Conservation (phyloP, 2,113 vertebrate genomes). For the Suncus etruscus region DNA sequence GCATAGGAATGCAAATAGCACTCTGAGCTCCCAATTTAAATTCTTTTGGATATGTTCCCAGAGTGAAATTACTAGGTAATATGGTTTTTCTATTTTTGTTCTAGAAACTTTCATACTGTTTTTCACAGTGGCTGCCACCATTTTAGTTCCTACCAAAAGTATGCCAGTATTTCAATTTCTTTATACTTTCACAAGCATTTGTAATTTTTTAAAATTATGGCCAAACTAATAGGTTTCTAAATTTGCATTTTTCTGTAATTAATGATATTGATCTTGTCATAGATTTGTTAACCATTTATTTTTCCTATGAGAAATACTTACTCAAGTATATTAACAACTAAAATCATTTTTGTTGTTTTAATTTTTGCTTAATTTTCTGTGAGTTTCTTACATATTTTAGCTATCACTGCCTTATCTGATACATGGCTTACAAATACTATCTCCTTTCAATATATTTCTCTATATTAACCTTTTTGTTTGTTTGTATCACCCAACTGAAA, state of each 20-base stretch:
- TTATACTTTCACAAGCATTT: not conserved
- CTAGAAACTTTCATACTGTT: not conserved
- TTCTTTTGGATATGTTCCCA: not conserved
- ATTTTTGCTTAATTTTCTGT: not conserved
- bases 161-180: not conserved
- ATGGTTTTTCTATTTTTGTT: not conserved
- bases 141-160: not conserved
- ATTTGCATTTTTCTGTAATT: too few species aligned
- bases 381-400: not conserved
- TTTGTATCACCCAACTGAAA: not conserved
- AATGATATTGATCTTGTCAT: not conserved
- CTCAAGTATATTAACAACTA: not conserved
- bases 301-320: not conserved
- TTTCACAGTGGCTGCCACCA: not conserved
- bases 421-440: not conserved
- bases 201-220: not conserved
- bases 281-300: not conserved
- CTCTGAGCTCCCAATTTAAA: not conserved
- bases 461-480: not conserved
- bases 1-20: not conserved
- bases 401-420: not conserved
- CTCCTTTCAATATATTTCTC: not conserved
- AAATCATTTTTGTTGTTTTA: not conserved
- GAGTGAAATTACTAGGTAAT: not conserved
- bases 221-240: not conserved